Base-by-base conservation (phyloP, 2,888 invertebrate species). In the Lycocerus yunnanus region DNA sequence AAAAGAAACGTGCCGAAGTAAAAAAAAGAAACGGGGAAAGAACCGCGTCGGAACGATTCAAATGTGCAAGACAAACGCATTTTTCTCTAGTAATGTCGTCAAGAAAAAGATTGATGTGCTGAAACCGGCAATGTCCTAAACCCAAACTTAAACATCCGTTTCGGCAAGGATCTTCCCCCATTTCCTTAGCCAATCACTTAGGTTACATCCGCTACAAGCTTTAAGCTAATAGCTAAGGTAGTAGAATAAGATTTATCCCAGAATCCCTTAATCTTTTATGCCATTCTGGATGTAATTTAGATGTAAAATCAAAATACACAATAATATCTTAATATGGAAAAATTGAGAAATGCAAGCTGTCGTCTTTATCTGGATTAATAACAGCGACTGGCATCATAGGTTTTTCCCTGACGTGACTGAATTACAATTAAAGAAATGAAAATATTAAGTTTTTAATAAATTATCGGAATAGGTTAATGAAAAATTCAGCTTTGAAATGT, bases 401-500 rank as follows among this genome's bases (percentile, higher is more conserved):
- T 6, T 43, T n/a, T 43, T 6, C 43, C n/a, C 6, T 43, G n/a
- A 8, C n/a, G n/a, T 8, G 2, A 6, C n/a, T 2, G 13, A 43
- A 43, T 8, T 43, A n/a, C n/a, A 43, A n/a, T 6, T 6, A 43
- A 43, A 43, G n/a, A 43, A n/a, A 43, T 43, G n/a, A 43, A 43
- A n/a, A 43, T 43, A 43, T n/a, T n/a, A 4, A 6, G 43, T n/a
- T 43, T 43, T 43, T 43, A 13, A 43, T 43, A 43, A n/a, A 43
- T 43, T 43, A 43, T 43, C 43, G 2, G 43, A 6, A 43, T n/a
- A 43, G 43, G 43, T 43, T 43, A 43, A 43, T 43, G 43, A 43
- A 43, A 43, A 43, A 43, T 43, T n/a, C 43, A 43, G 43, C 43
- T 13, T 79, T 77, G 76, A 79, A 79, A 79, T 79, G 76, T 77